These are phyloP conservation scores for Temnothorax curvispinosus DNA, from an alignment of 1,140 invertebrate species.

Conservation along the genomic window DNA sequence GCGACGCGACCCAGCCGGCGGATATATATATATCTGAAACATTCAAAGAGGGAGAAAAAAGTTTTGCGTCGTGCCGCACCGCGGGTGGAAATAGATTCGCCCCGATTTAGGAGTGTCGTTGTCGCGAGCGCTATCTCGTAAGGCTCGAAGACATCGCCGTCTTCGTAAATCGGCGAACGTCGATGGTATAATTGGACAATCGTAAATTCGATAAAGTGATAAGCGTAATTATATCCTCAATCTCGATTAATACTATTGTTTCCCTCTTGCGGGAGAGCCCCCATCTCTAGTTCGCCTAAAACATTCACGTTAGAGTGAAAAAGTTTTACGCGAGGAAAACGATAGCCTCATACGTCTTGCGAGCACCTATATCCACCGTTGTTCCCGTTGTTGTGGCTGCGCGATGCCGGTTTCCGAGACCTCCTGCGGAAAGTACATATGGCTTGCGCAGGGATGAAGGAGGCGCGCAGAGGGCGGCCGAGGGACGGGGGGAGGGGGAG, in stretches of 20 bases:
- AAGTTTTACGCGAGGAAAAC: constrained; percentile 76
- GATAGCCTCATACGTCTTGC: constrained; percentile 74
- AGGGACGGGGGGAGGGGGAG: neutral
- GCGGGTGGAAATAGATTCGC: constrained; percentile 26
- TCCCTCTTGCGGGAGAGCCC: neutral
- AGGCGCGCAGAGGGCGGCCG: constrained; percentile 2
- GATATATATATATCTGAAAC: constrained; percentile 61
- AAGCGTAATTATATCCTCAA: neutral
- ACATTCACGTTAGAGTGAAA: constrained; percentile 77
- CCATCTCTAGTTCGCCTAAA: constrained; percentile 61
- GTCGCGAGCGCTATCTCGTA: neutral
- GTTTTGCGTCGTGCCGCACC: constrained; percentile 40
- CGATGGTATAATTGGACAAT: neutral
- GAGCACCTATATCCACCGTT: constrained; percentile 54
- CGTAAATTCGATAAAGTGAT: neutral
- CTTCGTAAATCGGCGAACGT: neutral
- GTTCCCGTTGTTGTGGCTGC: constrained; percentile 48
- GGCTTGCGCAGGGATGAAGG: constrained; percentile 25
- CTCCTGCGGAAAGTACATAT: constrained; percentile 52
- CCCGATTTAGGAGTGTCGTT: constrained; percentile 13
- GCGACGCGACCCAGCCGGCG: constrained; percentile 63
- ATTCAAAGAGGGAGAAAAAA: constrained; percentile 63
- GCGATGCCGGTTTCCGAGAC: constrained; percentile 33
- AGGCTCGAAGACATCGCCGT: neutral
- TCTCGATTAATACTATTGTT: neutral